Evolutionary conservation across 2,888 invertebrate species (phyloP), one percentile per base, ranked within the genome.

Genomic region (Stratiomys singularior): DNA sequence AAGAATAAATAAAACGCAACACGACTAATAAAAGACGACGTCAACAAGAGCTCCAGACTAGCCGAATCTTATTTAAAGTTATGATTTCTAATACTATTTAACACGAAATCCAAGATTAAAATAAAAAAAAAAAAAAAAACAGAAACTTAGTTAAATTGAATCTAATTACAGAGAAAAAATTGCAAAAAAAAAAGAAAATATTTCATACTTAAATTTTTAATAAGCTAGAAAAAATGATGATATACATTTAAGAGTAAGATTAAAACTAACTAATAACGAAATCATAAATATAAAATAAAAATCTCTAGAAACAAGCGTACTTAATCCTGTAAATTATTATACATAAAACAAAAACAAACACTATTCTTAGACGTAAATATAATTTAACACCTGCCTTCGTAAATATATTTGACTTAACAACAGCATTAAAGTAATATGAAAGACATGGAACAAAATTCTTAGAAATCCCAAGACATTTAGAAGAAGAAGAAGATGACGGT

Each of bases 301-400:
- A 74, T 79, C 78, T 79, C 76, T 78, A 79, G 76, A 79, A 78
- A 77, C 56, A 69, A 77, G 69, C 78, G 78, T 79, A 79, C 71
- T 77, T 77, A 77, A 72, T 74, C 72, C 30, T 64, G 63, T 72
- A 74, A 23, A 74, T 74, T 78, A 76, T 76, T 78, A 79, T 77
- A 77, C 56, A 77, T 69, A 77, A 56, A 77, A 63, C 46, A 76
- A 67, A 21, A 30, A 56, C 28, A 67, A 58, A 60, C 60, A 58
- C 47, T 46, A 69, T 25, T 69, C 13, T 69, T 69, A 69, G 69
- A 23, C 47, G 28, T 71, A 47, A 77, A 78, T 76, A 76, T 80
- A 78, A 77, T 80, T 80, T 80, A 80, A 78, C 77, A 80, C 80
- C 80, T 80, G 80, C 80, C 80, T 80, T 80, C 78, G 77, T 74